Evolutionary conservation across 2,797 vertebrate genomes (phyloP).

Genomic region (Peromyscus attwateri): DNA sequence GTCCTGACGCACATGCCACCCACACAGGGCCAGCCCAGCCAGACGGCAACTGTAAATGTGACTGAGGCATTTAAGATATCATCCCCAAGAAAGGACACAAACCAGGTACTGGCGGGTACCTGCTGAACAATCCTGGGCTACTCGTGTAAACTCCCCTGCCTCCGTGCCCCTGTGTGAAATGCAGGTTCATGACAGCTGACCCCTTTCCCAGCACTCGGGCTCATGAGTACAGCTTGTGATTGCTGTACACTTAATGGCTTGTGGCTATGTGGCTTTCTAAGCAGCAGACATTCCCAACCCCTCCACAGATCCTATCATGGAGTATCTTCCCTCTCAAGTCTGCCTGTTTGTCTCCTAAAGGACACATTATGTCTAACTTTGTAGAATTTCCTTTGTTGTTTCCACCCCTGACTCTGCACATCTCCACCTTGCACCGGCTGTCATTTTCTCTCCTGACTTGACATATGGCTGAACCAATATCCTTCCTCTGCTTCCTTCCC

Average conservation of each 20-base stretch:
- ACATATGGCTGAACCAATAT: constrained; percentile 86
- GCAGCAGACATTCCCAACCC: neutral
- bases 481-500: constrained; percentile 88
- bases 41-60: neutral
- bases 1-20: neutral
- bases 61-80: neutral
- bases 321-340: neutral
- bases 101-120: too few species aligned
- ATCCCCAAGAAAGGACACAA: neutral
- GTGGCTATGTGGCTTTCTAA: neutral
- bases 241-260: neutral
- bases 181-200: neutral
- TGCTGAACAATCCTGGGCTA: neutral
- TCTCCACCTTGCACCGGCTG: constrained; percentile 84
- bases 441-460: constrained; percentile 79
- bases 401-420: constrained; percentile 67
- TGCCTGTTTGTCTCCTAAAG: constrained; percentile 8
- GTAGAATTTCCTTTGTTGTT: constrained; percentile 65
- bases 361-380: neutral
- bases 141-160: neutral
- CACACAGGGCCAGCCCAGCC: neutral
- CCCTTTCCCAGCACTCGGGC: neutral
- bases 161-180: constrained; percentile 47
- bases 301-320: neutral
- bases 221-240: constrained; percentile 12